A percentile compares a stretch with the other conserved stretches of the same genome.
These are phyloP conservation scores for Tenualosa ilisha DNA, from an alignment of 2,797 vertebrate genomes.

Conservation along the genomic window DNA sequence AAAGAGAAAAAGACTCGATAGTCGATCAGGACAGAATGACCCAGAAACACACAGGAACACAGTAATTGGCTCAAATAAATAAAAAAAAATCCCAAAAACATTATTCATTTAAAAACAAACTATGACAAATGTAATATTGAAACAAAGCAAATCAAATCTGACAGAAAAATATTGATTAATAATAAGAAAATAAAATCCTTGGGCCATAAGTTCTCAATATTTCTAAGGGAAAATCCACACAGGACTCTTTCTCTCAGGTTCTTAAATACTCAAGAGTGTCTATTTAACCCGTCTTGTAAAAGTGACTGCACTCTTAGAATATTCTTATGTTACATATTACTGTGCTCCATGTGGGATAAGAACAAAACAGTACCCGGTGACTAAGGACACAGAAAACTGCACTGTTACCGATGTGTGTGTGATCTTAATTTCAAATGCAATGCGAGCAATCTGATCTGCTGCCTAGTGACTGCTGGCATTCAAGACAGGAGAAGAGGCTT, in stretches of 20 bases:
- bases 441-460: not conserved
- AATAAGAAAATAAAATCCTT: conserved; percentile 41
- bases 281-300: conserved; percentile 18
- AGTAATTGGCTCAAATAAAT: conserved; percentile 84
- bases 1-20: conserved; percentile 39
- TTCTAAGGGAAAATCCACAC: conserved; percentile 31
- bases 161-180: conserved; percentile 44
- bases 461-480: not conserved
- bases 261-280: conserved; percentile 22
- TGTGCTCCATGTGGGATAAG: not conserved
- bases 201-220: conserved; percentile 52
- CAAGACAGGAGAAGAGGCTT: not conserved
- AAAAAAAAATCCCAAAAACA: conserved; percentile 56
- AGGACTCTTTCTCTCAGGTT: conserved; percentile 23
- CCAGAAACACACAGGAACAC: conserved; percentile 61
- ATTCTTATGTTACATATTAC: conserved; percentile 12
- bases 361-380: conserved; percentile 1
- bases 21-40: conserved; percentile 53
- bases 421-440: conserved; percentile 13
- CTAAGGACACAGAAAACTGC: not conserved
- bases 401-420: conserved; percentile 1
- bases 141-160: conserved; percentile 55
- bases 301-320: not conserved
- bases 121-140: conserved; percentile 49
- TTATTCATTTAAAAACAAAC: conserved; percentile 68